These are phyloP conservation scores for Patiria miniata DNA, from an alignment of 35 echinoderm and acorn worm species.

Conservation along the genomic window DNA sequence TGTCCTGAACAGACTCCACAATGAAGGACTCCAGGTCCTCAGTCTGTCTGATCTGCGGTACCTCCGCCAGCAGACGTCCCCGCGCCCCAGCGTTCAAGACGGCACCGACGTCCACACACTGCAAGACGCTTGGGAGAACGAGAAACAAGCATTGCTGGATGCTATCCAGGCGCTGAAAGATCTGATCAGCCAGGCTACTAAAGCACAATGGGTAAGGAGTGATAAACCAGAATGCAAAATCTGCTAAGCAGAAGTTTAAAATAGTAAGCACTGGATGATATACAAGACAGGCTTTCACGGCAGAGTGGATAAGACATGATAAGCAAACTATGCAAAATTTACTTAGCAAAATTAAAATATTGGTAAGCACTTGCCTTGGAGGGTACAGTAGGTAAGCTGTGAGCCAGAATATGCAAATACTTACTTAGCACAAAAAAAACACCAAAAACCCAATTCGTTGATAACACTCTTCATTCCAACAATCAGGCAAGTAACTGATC, in stretches of 20 bases:
- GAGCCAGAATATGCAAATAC: no score
- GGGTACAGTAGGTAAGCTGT: no score
- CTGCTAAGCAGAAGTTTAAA: background rate
- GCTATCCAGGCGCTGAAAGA: conserved; percentile 91
- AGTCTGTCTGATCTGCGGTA: conserved; percentile 91
- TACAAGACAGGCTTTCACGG: background rate
- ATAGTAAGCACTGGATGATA: background rate
- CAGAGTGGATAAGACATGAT: background rate
- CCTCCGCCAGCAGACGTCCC: conserved; percentile 74
- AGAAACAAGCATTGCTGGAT: conserved; percentile 87
- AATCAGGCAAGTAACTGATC: no score
- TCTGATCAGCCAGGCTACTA: conserved; percentile 72
- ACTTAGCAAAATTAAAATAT: no score
- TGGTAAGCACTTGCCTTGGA: no score
- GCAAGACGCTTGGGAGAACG: conserved; percentile 85
- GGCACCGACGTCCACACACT: conserved; percentile 66
- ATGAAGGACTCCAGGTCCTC: conserved; percentile 85
- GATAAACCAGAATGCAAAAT: no score
- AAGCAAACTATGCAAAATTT: no score
- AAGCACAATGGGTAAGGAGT: conserved; percentile 59
- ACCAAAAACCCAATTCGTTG: no score
- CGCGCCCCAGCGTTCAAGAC: conserved; percentile 44
- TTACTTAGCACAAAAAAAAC: no score
- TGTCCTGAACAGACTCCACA: conserved; percentile 74
- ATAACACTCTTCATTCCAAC: no score